Conservation (phyloP, 2,888 invertebrate genomes). For the Plagodis dolabraria region DNA sequence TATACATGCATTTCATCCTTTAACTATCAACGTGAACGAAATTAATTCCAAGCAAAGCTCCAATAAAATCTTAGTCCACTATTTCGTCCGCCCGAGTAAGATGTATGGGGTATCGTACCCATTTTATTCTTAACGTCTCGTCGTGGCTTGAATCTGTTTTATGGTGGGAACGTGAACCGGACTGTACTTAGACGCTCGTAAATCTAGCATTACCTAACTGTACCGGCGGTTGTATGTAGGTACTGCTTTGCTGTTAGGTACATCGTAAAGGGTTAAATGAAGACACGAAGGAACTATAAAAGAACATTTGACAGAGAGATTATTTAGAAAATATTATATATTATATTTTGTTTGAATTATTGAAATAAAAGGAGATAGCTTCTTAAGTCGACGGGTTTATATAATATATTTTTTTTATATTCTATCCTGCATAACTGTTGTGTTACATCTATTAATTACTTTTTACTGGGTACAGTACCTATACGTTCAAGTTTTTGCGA, state of each 20-base stretch:
- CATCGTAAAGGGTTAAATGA: slow-evolving; percentile 35
- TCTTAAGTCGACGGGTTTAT: too few relatives aligned
- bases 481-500: too few relatives aligned
- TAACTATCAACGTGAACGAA: neutral
- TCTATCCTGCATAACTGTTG: too few relatives aligned
- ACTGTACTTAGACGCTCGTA: slow-evolving; percentile 59
- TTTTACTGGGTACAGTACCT: too few relatives aligned
- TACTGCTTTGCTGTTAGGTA: slow-evolving; percentile 1
- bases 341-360: too few relatives aligned
- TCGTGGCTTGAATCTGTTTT: slow-evolving; percentile 66
- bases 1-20: too few relatives aligned
- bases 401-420: too few relatives aligned
- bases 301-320: neutral
- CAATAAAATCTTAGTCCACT: slow-evolving; percentile 28
- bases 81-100: slow-evolving; percentile 37
- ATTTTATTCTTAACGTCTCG: slow-evolving; percentile 46
- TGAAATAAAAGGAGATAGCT: too few relatives aligned
- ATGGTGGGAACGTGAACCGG: slow-evolving; percentile 69
- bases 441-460: too few relatives aligned
- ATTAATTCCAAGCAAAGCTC: slow-evolving; percentile 16
- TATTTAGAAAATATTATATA: too few relatives aligned
- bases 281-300: slow-evolving; percentile 16
- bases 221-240: slow-evolving; percentile 1
- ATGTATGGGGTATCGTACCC: slow-evolving; percentile 46
- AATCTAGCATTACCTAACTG: slow-evolving; percentile 46